Percentiles rank a stretch among this genome's conserved stretches.
Conservation (phyloP, 2,797 vertebrate genomes). For the Pangasius krempfi region DNA sequence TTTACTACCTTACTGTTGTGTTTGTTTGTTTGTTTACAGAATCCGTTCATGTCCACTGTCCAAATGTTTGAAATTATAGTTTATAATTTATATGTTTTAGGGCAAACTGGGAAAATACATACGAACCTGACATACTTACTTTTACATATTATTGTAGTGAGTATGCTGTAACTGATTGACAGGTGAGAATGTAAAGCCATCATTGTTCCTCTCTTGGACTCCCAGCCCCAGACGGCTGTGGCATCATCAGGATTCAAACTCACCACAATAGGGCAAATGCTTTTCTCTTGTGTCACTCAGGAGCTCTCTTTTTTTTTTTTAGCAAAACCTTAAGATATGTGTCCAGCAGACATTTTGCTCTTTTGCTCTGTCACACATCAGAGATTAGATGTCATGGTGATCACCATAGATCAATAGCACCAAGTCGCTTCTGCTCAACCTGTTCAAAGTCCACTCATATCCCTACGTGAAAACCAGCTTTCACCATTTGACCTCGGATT, state of each 20-base stretch:
- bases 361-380: slow-evolving; percentile 38
- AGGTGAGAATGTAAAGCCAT: background rate
- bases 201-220: background rate
- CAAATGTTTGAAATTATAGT: background rate
- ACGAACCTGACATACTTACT: background rate
- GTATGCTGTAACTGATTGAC: background rate
- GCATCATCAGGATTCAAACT: background rate
- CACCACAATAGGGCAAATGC: background rate
- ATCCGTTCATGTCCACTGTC: background rate
- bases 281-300: background rate
- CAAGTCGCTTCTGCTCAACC: slow-evolving; percentile 58
- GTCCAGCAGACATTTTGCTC: slow-evolving; percentile 32
- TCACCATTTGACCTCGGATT: slow-evolving; percentile 45
- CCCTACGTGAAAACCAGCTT: slow-evolving; percentile 53
- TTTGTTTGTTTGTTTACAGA: background rate
- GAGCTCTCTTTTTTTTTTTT: too few relatives aligned
- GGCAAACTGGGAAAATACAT: background rate
- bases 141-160: background rate
- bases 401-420: slow-evolving; percentile 51
- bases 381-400: slow-evolving; percentile 58
- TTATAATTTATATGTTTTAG: background rate
- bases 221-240: background rate
- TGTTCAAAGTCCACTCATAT: slow-evolving; percentile 54
- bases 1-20: background rate
- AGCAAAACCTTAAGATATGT: slow-evolving; percentile 12